Conservation (phyloP, 2,797 vertebrate genomes). For the Avahi laniger region DNA sequence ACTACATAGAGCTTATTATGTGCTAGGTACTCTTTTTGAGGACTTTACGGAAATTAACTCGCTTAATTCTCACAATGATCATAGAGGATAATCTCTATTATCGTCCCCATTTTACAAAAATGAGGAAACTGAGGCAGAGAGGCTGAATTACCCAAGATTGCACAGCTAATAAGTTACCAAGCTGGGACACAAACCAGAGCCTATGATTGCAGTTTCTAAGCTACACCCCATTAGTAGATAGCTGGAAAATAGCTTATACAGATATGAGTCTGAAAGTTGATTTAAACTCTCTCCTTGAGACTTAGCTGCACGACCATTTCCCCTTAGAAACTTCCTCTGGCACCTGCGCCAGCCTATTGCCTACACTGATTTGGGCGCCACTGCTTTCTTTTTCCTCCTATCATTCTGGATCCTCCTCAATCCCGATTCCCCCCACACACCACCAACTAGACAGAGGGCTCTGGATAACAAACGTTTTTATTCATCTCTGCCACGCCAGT, state of each 20-base stretch:
- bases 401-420: neutral
- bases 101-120: neutral
- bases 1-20: neutral
- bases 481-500: neutral
- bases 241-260: neutral
- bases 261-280: neutral
- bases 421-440: neutral
- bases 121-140: constrained; percentile 2
- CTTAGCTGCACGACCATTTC: neutral
- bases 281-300: neutral
- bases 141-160: neutral
- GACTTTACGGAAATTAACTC: neutral
- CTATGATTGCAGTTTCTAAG: neutral
- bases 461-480: neutral
- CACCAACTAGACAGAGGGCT: neutral
- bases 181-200: neutral
- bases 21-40: neutral
- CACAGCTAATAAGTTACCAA: neutral
- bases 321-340: neutral
- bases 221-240: neutral
- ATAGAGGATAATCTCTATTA: neutral
- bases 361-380: neutral
- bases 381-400: neutral
- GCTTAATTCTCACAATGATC: neutral
- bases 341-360: neutral